phyloP scores from a whole-genome alignment of 2,113 vertebrate genomes.

The Nothoprocta perdicaria region DNA sequence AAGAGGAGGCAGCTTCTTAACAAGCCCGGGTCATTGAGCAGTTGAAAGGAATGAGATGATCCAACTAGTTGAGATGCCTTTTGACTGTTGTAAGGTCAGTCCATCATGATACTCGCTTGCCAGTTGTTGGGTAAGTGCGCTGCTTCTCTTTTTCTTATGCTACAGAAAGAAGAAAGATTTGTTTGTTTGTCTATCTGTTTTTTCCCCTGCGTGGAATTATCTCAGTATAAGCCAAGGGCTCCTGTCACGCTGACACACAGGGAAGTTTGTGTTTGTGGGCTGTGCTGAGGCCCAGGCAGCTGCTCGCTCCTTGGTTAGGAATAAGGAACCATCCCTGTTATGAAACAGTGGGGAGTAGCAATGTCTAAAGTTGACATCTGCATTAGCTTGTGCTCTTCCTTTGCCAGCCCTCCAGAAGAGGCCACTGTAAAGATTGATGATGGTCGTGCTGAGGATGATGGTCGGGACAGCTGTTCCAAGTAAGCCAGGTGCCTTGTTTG shows the following conservation, averaged over 20 bases:
- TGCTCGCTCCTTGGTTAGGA: neutral
- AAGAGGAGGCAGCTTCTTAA: neutral
- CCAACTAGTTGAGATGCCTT: neutral
- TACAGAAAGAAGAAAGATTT: neutral
- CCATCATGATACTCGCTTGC: too few species aligned
- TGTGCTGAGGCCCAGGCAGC: neutral
- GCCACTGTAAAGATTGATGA: constrained; percentile 86
- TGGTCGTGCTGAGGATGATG: constrained; percentile 75
- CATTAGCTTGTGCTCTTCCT: neutral
- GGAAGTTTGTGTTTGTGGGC: neutral
- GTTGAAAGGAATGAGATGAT: neutral
- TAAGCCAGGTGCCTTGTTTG: constrained; percentile 67
- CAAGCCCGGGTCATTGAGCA: neutral
- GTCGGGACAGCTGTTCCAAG: constrained; percentile 78
- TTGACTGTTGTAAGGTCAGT: too few species aligned
- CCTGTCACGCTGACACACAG: neutral
- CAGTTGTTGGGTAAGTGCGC: neutral
- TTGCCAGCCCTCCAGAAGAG: constrained; percentile 75
- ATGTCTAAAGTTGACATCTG: neutral
- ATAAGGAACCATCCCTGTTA: neutral
- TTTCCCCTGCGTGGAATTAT: neutral
- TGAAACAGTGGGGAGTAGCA: neutral
- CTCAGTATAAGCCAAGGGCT: neutral
- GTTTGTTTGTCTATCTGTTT: too few species aligned
- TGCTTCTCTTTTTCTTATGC: neutral